A percentile compares a stretch with the other conserved stretches of the same genome.
Conservation (phyloP, 2,797 vertebrate species). For the Bucorvus abyssinicus region DNA sequence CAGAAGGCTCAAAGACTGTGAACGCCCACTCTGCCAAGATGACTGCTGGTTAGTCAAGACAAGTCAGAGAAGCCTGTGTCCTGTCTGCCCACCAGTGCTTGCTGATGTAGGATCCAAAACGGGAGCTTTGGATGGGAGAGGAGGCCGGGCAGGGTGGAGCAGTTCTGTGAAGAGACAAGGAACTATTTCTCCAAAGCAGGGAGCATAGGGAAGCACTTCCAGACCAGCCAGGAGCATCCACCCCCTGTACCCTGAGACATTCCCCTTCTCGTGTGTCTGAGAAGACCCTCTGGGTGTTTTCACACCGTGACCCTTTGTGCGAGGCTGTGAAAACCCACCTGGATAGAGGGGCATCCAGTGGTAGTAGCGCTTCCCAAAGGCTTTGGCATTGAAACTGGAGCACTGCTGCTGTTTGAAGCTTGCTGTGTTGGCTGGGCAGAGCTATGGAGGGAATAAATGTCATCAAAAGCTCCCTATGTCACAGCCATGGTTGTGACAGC, state of each 20-base stretch:
- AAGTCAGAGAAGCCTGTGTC: not conserved
- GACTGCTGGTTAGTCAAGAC: conserved; percentile 1
- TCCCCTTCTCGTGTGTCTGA: not conserved
- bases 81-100: not conserved
- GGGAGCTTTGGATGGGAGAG: not conserved
- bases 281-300: not conserved
- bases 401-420: conserved; percentile 91
- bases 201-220: not conserved
- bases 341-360: conserved; percentile 89
- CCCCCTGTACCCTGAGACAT: not conserved
- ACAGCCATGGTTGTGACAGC: not conserved
- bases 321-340: conserved; percentile 73
- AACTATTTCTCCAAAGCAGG: conserved; percentile 9
- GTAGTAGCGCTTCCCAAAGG: conserved; percentile 84
- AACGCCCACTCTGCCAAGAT: not conserved
- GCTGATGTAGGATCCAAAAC: not conserved
- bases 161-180: not conserved
- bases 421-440: conserved; percentile 82
- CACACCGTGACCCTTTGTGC: not conserved
- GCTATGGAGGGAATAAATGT: conserved; percentile 67
- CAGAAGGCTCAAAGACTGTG: not conserved
- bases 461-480: not conserved
- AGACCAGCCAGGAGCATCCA: conserved; percentile 1
- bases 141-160: not conserved
- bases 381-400: conserved; percentile 87